Evolutionary conservation across 2,113 vertebrate genomes (phyloP), one percentile per base, ranked within the genome.

Genomic region (Grammomys dolichurus): DNA sequence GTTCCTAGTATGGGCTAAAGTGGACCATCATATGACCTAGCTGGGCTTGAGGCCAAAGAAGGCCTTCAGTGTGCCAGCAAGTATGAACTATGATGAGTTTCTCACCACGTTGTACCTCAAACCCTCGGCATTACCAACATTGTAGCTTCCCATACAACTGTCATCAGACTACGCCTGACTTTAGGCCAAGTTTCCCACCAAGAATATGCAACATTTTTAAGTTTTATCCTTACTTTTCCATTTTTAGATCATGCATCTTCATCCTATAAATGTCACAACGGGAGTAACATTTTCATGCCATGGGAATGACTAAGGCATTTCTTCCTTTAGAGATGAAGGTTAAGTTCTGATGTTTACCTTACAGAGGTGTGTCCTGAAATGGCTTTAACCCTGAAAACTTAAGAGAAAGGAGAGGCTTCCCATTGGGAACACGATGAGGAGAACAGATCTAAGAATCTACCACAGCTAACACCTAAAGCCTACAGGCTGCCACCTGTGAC

Each of bases 381-480:
- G 10, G 31, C 70, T 24, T 72, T 43, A 46, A 65, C 9, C 16
- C 40, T 54, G n/a, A 26, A 90, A 75, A 48, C 12, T 56, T 24
- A 69, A 19, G n/a, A 56, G 20, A 90, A 43, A 40, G 3, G 10
- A 16, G 11, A 24, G 63, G 7, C 1, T 0, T 63, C 54, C 36
- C 63, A 31, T 13, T 12, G 31, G 46, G 56, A 81, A 48, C n/a
- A 12, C 10, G 43, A 33, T 5, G 33, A 40, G 54, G 24, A 12
- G 7, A 22, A 13, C 0, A 0, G 36, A 28, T 28, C 6, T 31
- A 36, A n/a, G 4, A 10, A 22, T 0, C 26, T 20, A 14, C 17
- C 5, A 5, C 8, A 40, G 65, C n/a, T 48, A 3, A 73, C 17
- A 31, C 6, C 20, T 40, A 65, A 80, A 40, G 51, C 24, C n/a